phyloP scores from a whole-genome alignment of 2,888 invertebrate genomes.

The Campaea margaritaria region DNA sequence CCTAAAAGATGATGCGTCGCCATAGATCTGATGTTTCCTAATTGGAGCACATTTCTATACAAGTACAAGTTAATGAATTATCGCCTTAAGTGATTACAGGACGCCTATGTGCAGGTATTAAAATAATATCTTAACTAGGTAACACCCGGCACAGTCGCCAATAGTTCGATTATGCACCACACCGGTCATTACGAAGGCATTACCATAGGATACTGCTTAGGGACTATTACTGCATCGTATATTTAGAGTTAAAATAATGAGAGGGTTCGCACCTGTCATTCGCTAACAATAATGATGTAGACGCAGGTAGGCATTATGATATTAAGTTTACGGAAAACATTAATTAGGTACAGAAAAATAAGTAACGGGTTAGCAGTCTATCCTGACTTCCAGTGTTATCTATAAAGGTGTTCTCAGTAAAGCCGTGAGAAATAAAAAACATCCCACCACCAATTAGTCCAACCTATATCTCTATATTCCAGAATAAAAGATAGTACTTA shows the following conservation, averaged over 20 bases:
- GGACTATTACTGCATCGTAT: conserved; percentile 28
- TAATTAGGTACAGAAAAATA: conserved; percentile 1
- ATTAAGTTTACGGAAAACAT: conserved; percentile 7
- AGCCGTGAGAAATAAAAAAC: neutral
- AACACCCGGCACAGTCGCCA: conserved; percentile 38
- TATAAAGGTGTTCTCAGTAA: no score
- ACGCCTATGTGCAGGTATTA: conserved; percentile 46
- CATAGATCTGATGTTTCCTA: neutral
- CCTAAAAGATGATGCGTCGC: neutral
- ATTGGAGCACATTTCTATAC: neutral
- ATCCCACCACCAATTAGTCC: no score
- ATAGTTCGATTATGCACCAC: conserved; percentile 22
- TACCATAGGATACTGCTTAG: conserved; percentile 32
- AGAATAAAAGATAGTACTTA: no score
- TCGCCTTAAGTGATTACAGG: conserved; percentile 41
- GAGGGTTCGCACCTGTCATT: conserved; percentile 20
- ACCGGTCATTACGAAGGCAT: conserved; percentile 15
- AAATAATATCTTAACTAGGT: conserved; percentile 58
- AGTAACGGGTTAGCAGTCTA: neutral
- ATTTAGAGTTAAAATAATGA: conserved; percentile 29
- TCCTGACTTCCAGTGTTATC: neutral
- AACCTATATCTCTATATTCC: no score
- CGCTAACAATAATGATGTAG: conserved; percentile 17
- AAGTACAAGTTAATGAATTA: conserved; percentile 52
- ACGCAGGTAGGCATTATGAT: neutral